A percentile compares a stretch with the other conserved stretches of the same genome.
Conservation (phyloP, 2,888 invertebrate species). For the Caenorhabditis afra region DNA sequence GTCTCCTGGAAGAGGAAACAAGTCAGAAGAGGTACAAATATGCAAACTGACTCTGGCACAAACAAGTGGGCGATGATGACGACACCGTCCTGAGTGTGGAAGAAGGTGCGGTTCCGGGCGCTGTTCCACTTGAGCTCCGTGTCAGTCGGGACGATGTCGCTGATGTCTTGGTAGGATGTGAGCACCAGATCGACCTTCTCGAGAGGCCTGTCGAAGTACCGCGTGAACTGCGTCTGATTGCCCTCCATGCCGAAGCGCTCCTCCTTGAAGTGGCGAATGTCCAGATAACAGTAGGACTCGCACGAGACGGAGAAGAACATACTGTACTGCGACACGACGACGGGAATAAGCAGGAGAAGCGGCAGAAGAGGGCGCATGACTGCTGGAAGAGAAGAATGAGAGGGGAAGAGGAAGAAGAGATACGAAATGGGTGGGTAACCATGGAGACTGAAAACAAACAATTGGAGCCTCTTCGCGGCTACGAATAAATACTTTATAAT, state of each 20-base stretch:
- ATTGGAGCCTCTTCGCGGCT: not conserved
- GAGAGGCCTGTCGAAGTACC: slow-evolving; percentile 23
- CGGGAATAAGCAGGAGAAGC: not conserved
- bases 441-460: not conserved
- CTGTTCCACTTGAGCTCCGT: slow-evolving; percentile 19
- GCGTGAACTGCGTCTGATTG: not conserved
- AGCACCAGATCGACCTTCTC: slow-evolving; percentile 12
- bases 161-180: slow-evolving; percentile 10
- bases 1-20: slow-evolving; percentile 1
- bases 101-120: slow-evolving; percentile 29
- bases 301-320: slow-evolving; percentile 18
- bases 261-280: slow-evolving; percentile 9
- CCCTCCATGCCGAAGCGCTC: slow-evolving; percentile 22
- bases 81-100: slow-evolving; percentile 11
- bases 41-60: slow-evolving; percentile 25
- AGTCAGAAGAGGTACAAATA: not conserved
- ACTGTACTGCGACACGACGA: slow-evolving; percentile 11
- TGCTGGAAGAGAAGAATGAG: slow-evolving; percentile 9
- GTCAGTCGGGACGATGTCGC: slow-evolving; percentile 15
- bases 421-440: not conserved
- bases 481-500: not conserved
- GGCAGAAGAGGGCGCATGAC: not conserved
- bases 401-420: slow-evolving; percentile 2
- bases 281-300: slow-evolving; percentile 16
- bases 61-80: slow-evolving; percentile 38